These are phyloP conservation scores for Bradypodion pumilum DNA, from an alignment of 2,797 vertebrate species.

Conservation along the genomic window DNA sequence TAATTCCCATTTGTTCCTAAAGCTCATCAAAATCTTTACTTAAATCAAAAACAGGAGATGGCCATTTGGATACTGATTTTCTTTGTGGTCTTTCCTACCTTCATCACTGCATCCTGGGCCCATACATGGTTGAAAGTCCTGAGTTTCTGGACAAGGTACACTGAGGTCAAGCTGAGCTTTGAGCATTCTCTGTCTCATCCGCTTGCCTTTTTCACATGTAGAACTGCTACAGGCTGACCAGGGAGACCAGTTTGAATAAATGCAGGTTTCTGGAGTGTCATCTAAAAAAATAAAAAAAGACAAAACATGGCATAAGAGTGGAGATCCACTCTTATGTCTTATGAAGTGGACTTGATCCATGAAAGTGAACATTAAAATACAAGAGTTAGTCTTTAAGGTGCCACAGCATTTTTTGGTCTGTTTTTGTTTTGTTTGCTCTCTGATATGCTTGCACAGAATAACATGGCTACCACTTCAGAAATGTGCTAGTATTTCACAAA, in stretches of 20 bases:
- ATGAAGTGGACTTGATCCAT: too few species aligned
- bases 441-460: too few species aligned
- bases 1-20: background rate
- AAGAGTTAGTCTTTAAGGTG: too few species aligned
- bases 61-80: background rate
- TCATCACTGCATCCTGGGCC: conserved; percentile 97
- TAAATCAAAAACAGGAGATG: background rate
- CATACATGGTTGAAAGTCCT: conserved; percentile 99
- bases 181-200: conserved; percentile 98
- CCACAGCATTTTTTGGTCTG: too few species aligned
- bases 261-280: conserved; percentile 97
- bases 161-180: conserved; percentile 98
- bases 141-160: conserved; percentile 95
- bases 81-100: conserved; percentile 74
- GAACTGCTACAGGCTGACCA: conserved; percentile 99
- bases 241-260: conserved; percentile 98
- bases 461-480: too few species aligned
- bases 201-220: conserved; percentile 96
- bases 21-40: background rate
- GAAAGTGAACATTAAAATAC: too few species aligned
- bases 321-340: too few species aligned
- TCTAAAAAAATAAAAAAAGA: conserved; percentile 76
- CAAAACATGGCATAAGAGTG: background rate
- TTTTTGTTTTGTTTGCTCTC: too few species aligned
- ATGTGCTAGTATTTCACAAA: too few species aligned